A percentile compares a stretch with the other conserved stretches of the same genome.
Evolutionary conservation across 2,888 invertebrate species (phyloP).

Genomic region (Papilio elwesi): DNA sequence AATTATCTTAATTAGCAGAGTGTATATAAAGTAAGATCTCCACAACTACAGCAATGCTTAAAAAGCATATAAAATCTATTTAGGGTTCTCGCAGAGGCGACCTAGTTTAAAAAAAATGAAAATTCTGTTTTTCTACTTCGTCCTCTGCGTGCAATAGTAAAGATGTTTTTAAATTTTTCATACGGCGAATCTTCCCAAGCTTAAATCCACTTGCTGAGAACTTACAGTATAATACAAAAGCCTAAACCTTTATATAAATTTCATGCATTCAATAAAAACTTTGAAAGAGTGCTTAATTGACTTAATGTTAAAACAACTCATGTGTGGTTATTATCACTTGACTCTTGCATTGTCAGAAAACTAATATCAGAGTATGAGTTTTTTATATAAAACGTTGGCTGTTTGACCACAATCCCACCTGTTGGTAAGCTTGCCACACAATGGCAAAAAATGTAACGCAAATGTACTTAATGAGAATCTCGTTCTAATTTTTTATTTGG

Average conservation of each 20-base stretch:
- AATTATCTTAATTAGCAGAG: not conserved
- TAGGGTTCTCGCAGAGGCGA: slow-evolving; percentile 42
- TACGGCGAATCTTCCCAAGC: not conserved
- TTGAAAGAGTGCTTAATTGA: too few relatives aligned
- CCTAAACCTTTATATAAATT: not conserved
- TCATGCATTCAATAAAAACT: too few relatives aligned
- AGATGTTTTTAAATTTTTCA: slow-evolving; percentile 4
- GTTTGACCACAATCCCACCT: too few relatives aligned
- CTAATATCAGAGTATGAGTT: too few relatives aligned
- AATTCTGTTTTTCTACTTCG: slow-evolving; percentile 17
- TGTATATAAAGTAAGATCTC: not conserved
- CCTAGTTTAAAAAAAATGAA: slow-evolving; percentile 38
- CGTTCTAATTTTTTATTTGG: too few relatives aligned
- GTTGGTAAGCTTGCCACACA: too few relatives aligned
- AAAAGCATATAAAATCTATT: slow-evolving; percentile 42
- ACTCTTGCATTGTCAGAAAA: too few relatives aligned
- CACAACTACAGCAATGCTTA: slow-evolving; percentile 27
- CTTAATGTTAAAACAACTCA: too few relatives aligned
- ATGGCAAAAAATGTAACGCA: too few relatives aligned
- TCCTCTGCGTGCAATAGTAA: not conserved
- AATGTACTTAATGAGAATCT: too few relatives aligned
- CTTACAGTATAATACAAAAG: not conserved
- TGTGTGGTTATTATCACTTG: too few relatives aligned
- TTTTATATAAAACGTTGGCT: too few relatives aligned
- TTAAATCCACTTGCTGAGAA: not conserved